phyloP scores from a whole-genome alignment of 2,797 vertebrate genomes.

The Chrysocyon brachyurus region DNA sequence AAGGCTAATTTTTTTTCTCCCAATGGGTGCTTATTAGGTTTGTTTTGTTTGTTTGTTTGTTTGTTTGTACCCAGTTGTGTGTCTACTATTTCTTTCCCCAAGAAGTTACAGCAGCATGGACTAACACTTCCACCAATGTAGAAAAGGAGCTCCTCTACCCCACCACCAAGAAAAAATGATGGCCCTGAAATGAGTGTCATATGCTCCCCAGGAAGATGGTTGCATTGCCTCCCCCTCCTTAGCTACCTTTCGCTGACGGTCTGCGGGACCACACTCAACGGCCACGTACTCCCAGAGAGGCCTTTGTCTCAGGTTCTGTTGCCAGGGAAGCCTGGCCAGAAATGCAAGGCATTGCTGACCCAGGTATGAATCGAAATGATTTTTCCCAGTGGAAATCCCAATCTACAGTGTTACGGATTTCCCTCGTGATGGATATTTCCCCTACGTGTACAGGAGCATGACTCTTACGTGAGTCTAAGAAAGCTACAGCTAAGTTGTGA shows the following conservation, averaged over 20 bases:
- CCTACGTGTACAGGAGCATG: not conserved
- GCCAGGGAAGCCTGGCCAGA: not conserved
- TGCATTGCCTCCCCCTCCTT: not conserved
- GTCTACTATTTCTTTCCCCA: not conserved
- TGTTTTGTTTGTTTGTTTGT: not conserved
- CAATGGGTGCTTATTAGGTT: not conserved
- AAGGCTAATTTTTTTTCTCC: not conserved
- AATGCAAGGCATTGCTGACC: not conserved
- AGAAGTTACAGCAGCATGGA: not conserved
- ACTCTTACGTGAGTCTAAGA: not conserved
- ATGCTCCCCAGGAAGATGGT: not conserved
- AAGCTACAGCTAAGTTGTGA: not conserved
- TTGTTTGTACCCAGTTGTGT: not conserved
- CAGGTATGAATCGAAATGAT: not conserved
- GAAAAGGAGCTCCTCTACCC: no score
- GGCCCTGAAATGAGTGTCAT: not conserved
- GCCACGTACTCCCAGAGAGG: not conserved
- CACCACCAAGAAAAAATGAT: not conserved
- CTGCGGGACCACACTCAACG: not conserved
- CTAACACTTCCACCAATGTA: not conserved
- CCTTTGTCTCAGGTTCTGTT: not conserved
- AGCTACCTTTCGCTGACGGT: not conserved
- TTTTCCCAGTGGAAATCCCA: not conserved
- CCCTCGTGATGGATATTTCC: not conserved
- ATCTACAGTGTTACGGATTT: not conserved